These are phyloP conservation scores for Rhopalosiphum nymphaeae DNA, from an alignment of 2,888 invertebrate species.

Conservation along the genomic window DNA sequence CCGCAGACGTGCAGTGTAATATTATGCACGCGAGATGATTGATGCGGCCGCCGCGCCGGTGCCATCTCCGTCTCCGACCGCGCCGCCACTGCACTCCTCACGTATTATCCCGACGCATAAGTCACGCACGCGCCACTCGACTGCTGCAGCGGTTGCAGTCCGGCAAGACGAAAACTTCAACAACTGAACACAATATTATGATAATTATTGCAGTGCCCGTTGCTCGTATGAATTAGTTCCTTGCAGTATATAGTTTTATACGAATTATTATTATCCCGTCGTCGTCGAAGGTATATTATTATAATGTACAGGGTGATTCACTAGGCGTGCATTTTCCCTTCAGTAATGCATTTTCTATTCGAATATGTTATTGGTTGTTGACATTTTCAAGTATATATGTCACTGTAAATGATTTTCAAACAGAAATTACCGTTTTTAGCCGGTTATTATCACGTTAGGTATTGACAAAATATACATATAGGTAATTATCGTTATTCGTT, in stretches of 20 bases:
- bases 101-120: neutral
- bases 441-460: too few relatives aligned
- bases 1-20: neutral
- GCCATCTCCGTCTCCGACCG: neutral
- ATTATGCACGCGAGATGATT: constrained; percentile 16
- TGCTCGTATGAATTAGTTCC: neutral
- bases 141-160: neutral
- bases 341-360: neutral
- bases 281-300: neutral
- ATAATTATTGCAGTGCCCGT: neutral
- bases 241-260: neutral
- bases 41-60: neutral
- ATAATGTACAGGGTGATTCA: neutral
- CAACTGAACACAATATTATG: constrained; percentile 15
- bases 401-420: too few relatives aligned
- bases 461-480: too few relatives aligned
- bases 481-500: too few relatives aligned
- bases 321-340: neutral
- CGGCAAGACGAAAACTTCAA: constrained; percentile 15
- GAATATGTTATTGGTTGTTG: neutral
- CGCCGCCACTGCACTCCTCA: neutral
- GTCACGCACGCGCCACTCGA: constrained; percentile 1
- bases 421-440: too few relatives aligned
- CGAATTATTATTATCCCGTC: neutral
- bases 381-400: neutral